Evolutionary conservation across 2,113 vertebrate species (phyloP).

Genomic region (Elephas maximus): DNA sequence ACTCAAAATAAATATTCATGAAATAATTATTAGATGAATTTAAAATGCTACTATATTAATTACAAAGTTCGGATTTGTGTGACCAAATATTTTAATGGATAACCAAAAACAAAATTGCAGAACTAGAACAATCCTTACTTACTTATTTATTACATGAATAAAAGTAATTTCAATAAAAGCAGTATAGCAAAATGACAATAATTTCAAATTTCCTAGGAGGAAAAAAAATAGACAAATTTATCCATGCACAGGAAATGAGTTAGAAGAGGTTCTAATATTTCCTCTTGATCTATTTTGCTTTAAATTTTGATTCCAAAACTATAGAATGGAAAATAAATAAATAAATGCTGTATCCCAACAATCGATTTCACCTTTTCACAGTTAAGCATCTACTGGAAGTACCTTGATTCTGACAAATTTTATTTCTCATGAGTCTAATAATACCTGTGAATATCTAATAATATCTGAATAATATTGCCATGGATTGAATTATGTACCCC

Average conservation of each 20-base stretch:
- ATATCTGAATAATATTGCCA: background rate
- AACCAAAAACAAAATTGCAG: background rate
- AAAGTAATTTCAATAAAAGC: constrained; percentile 51
- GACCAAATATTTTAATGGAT: background rate
- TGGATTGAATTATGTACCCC: no score
- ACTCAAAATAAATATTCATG: background rate
- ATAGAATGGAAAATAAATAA: background rate
- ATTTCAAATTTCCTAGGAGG: background rate
- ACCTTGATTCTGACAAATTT: constrained; percentile 40
- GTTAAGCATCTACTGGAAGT: background rate
- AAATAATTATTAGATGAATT: constrained; percentile 6
- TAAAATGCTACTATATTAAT: constrained; percentile 14
- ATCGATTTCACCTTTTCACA: background rate
- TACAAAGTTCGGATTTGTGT: constrained; percentile 23
- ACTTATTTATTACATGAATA: constrained; percentile 8
- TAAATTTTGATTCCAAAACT: background rate
- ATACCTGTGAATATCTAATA: no score
- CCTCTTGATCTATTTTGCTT: constrained; percentile 20
- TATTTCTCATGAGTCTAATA: background rate
- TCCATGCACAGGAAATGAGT: constrained; percentile 14
- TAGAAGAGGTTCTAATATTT: constrained; percentile 18
- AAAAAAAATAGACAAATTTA: background rate
- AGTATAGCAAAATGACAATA: constrained; percentile 43
- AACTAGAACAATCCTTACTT: background rate
- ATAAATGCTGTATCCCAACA: background rate